Conservation (phyloP, 2,113 vertebrate species). For the Laterallus jamaicensis region DNA sequence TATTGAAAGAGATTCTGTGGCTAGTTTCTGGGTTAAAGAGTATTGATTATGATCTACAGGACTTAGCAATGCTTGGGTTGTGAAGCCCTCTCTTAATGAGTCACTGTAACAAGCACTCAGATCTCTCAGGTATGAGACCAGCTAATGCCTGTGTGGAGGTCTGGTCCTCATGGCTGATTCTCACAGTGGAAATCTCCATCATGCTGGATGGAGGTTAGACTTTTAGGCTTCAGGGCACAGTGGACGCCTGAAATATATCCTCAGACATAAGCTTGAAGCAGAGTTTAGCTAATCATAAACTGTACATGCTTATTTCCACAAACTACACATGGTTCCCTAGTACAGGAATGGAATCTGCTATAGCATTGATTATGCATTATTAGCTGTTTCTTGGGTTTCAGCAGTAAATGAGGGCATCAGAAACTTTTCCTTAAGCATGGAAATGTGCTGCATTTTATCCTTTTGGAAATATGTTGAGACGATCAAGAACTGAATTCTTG, state of each 20-base stretch:
- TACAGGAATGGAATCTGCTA: not conserved
- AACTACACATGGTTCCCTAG: not conserved
- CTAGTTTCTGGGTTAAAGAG: not conserved
- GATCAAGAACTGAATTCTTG: constrained; percentile 42
- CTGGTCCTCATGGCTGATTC: not conserved
- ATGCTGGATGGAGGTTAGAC: not conserved
- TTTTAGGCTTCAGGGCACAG: not conserved
- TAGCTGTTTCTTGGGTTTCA: not conserved
- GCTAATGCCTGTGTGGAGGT: rapidly evolving
- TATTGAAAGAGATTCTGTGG: not conserved
- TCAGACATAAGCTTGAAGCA: not conserved
- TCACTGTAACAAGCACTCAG: not conserved
- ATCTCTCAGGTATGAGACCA: not conserved
- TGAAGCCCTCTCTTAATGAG: not conserved
- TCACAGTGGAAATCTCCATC: not conserved
- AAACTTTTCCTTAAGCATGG: not conserved
- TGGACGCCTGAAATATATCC: not conserved
- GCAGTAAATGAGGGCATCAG: not conserved
- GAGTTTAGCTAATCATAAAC: not conserved
- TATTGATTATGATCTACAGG: not conserved
- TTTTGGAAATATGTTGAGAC: constrained; percentile 33
- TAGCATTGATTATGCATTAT: not conserved
- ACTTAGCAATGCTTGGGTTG: not conserved
- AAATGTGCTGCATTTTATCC: not conserved
- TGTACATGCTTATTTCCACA: not conserved